Evolutionary conservation across 1,140 invertebrate genomes (phyloP).

Genomic region (Prorops nasuta): DNA sequence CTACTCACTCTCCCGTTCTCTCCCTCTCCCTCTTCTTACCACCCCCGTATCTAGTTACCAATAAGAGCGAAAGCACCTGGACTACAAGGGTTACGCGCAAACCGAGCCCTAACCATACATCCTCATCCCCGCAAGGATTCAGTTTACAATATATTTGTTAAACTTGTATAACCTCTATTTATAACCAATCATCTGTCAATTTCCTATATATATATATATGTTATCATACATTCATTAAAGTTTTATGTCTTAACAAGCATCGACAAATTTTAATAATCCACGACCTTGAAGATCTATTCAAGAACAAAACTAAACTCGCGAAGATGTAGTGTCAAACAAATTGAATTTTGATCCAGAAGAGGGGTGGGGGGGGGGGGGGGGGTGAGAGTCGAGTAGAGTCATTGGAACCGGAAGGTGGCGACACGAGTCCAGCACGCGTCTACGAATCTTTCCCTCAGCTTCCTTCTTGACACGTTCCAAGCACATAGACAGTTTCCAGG

Average conservation of each 20-base stretch:
- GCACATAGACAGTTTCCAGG: neutral
- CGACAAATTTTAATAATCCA: too few species aligned
- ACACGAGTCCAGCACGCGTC: constrained; percentile 22
- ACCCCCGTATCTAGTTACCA: neutral
- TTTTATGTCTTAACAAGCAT: too few species aligned
- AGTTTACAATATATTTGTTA: too few species aligned
- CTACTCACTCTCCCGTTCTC: neutral
- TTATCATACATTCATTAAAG: too few species aligned
- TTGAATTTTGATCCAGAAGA: neutral
- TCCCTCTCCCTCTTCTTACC: neutral
- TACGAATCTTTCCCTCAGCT: neutral
- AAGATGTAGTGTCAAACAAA: neutral
- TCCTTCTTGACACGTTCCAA: constrained; percentile 1
- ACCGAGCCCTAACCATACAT: too few species aligned
- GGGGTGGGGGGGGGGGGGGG: neutral
- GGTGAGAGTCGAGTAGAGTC: neutral
- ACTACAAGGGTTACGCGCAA: too few species aligned
- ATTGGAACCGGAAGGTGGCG: constrained; percentile 25
- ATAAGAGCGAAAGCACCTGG: too few species aligned
- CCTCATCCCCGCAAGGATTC: too few species aligned
- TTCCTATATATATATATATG: too few species aligned
- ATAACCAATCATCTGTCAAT: too few species aligned
- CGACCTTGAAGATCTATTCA: too few species aligned
- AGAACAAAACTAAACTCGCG: neutral
- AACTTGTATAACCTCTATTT: too few species aligned